A percentile compares a stretch with the other conserved stretches of the same genome.
phyloP scores from a whole-genome alignment of 2,797 vertebrate species.

The Pelochelys cantorii region DNA sequence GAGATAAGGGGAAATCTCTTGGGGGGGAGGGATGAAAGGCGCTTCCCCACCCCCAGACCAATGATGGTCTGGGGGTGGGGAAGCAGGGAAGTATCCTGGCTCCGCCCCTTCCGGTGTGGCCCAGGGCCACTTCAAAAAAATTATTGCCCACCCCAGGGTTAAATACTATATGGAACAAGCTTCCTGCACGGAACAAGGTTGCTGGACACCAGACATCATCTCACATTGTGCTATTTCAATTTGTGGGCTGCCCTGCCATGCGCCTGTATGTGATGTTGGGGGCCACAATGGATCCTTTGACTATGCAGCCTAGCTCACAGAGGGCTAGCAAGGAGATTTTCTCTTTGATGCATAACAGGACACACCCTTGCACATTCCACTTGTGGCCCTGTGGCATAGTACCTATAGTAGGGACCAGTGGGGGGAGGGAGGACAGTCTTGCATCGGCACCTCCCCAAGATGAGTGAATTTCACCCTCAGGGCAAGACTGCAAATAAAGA shows the following conservation, averaged over 20 bases:
- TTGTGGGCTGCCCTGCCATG: neutral
- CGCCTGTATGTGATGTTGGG: neutral
- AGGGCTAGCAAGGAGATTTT: neutral
- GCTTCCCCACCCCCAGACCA: no score
- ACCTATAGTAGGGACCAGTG: neutral
- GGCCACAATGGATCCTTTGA: rapidly evolving
- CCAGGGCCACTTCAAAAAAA: no score
- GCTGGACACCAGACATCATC: rapidly evolving
- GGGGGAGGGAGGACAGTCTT: neutral
- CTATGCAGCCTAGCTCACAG: neutral
- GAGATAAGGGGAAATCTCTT: neutral
- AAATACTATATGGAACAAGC: neutral
- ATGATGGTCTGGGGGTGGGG: no score
- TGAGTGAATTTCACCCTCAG: neutral
- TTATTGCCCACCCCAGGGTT: no score
- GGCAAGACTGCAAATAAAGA: neutral
- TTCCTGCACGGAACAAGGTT: neutral
- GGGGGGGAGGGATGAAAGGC: no score
- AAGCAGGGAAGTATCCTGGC: no score
- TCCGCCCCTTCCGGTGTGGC: no score
- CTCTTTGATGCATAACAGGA: neutral
- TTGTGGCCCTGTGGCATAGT: neutral
- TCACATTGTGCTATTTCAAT: rapidly evolving
- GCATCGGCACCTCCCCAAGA: neutral
- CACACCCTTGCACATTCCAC: rapidly evolving